Percentiles rank a stretch among this genome's conserved stretches.
Evolutionary conservation across 2,888 invertebrate genomes (phyloP).

Genomic region (Pseudolycoriella hygida): DNA sequence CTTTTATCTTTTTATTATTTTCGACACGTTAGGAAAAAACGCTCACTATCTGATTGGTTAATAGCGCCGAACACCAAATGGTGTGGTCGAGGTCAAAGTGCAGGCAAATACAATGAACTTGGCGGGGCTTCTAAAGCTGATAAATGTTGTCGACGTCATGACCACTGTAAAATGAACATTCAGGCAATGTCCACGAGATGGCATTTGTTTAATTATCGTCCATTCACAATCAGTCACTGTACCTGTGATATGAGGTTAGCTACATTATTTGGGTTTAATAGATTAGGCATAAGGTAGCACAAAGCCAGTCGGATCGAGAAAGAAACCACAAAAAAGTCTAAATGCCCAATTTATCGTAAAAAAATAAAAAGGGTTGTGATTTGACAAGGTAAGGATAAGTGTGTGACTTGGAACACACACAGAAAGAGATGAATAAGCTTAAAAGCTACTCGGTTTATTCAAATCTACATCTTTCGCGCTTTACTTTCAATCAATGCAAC

Average conservation of each 20-base stretch:
- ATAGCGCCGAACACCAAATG: conserved; percentile 82
- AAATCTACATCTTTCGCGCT: too few relatives aligned
- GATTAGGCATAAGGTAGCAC: too few relatives aligned
- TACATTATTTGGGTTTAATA: too few relatives aligned
- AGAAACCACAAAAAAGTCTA: too few relatives aligned
- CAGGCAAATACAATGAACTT: conserved; percentile 61
- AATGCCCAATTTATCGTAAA: too few relatives aligned
- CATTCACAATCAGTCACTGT: conserved; percentile 84
- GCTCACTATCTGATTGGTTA: conserved; percentile 39
- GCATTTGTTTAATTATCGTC: conserved; percentile 74
- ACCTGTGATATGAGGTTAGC: conserved; percentile 75
- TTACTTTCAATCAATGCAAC: too few relatives aligned
- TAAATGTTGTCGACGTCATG: conserved; percentile 76
- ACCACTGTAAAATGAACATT: conserved; percentile 73
- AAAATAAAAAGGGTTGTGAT: too few relatives aligned
- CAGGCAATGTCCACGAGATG: conserved; percentile 68
- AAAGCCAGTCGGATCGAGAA: too few relatives aligned
- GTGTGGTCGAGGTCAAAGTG: conserved; percentile 81
- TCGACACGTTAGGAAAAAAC: conserved; percentile 15
- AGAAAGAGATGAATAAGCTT: too few relatives aligned
- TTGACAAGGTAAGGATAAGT: too few relatives aligned
- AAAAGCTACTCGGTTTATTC: too few relatives aligned
- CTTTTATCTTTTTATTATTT: conserved; percentile 1
- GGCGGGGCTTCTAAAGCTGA: conserved; percentile 74
- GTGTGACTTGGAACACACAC: too few relatives aligned